Evolutionary conservation across 2,797 vertebrate species (phyloP).

Genomic region (Alauda arvensis): DNA sequence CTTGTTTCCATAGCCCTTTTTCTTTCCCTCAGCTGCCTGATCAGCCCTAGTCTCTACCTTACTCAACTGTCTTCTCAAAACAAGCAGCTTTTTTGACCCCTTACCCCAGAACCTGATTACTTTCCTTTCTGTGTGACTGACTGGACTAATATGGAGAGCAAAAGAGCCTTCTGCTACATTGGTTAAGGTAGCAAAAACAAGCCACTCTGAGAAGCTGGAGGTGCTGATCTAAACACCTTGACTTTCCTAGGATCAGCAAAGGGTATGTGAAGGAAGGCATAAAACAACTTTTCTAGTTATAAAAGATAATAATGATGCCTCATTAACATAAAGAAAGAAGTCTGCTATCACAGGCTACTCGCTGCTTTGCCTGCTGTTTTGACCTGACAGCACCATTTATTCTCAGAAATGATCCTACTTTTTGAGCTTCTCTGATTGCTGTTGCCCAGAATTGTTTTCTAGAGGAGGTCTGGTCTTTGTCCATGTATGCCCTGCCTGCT

Average conservation of each 20-base stretch:
- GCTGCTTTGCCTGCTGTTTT: background rate
- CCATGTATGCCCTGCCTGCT: background rate
- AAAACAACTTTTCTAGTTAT: background rate
- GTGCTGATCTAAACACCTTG: background rate
- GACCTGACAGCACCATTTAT: background rate
- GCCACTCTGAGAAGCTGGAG: background rate
- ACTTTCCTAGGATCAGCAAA: background rate
- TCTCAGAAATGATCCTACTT: background rate
- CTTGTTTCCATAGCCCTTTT: background rate
- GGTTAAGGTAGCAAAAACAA: background rate
- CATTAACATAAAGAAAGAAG: background rate
- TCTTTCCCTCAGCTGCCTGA: background rate
- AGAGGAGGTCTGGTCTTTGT: background rate
- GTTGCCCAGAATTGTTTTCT: background rate
- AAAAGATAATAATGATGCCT: background rate
- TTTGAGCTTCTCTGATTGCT: background rate
- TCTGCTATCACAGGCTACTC: background rate
- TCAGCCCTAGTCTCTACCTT: background rate
- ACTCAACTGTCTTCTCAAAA: background rate
- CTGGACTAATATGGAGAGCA: background rate
- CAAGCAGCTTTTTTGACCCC: background rate
- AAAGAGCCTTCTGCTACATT: background rate
- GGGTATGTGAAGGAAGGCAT: background rate
- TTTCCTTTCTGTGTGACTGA: background rate
- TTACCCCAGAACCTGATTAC: background rate